phyloP scores from a whole-genome alignment of 1,140 invertebrate genomes.

The Sycophaga agraensis region DNA sequence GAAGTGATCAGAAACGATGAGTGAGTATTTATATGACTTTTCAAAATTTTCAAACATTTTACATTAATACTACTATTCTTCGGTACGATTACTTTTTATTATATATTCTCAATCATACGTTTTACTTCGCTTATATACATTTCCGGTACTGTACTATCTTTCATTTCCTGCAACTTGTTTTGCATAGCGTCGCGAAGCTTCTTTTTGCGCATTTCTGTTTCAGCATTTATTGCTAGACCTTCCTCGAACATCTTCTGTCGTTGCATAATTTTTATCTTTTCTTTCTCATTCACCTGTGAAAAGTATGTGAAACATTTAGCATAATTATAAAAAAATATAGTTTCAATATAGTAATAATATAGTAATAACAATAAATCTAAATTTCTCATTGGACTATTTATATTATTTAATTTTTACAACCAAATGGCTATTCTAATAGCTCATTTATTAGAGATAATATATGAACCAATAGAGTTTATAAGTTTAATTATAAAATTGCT shows the following conservation, averaged over 20 bases:
- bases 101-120: constrained; percentile 45
- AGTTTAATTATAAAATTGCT: no score
- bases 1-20: constrained; percentile 63
- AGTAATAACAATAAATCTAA: no score
- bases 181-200: constrained; percentile 62
- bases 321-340: no score
- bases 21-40: neutral
- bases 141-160: constrained; percentile 47
- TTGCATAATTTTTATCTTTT: constrained; percentile 62
- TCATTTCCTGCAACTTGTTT: constrained; percentile 63
- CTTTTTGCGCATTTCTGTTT: constrained; percentile 61
- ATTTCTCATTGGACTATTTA: no score
- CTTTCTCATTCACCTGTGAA: constrained; percentile 71
- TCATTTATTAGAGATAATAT: no score
- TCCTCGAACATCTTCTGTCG: constrained; percentile 66
- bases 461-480: no score
- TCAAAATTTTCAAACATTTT: no score
- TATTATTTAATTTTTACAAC: no score
- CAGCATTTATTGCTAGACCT: constrained; percentile 62
- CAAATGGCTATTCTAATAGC: no score
- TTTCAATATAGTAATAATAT: no score
- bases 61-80: no score
- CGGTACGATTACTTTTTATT: constrained; percentile 35
- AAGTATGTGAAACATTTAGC: no score
- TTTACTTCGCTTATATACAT: constrained; percentile 52